A percentile compares a stretch with the other conserved stretches of the same genome.
phyloP scores from a whole-genome alignment of 1,140 invertebrate genomes.

The Drosophila repletoides region DNA sequence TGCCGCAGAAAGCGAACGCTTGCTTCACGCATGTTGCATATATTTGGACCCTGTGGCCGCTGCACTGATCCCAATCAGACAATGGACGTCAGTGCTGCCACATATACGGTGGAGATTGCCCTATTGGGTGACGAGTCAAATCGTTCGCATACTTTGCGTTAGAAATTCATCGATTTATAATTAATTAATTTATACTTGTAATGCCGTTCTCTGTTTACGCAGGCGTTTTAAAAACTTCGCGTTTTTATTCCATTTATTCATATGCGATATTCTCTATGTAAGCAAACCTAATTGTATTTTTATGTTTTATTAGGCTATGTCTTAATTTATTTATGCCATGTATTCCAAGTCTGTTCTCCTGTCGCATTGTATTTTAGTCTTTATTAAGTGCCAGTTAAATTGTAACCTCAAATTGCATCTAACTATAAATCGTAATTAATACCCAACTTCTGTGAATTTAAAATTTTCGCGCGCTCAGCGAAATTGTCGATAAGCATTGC shows the following conservation, averaged over 20 bases:
- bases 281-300: conserved; percentile 19
- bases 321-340: not conserved
- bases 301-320: conserved; percentile 36
- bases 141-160: conserved; percentile 5
- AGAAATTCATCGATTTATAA: not conserved
- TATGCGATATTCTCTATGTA: not conserved
- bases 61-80: conserved; percentile 49
- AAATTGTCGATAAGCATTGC: too few relatives aligned
- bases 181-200: not conserved
- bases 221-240: conserved; percentile 4
- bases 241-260: not conserved
- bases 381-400: conserved; percentile 6
- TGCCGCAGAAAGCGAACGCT: conserved; percentile 21
- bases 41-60: conserved; percentile 59
- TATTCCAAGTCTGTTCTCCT: not conserved
- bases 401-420: not conserved
- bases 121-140: conserved; percentile 16
- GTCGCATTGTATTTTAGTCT: conserved; percentile 7
- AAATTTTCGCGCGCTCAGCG: too few relatives aligned
- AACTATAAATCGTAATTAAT: conserved; percentile 2
- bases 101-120: conserved; percentile 39
- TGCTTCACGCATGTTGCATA: conserved; percentile 43
- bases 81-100: conserved; percentile 22
- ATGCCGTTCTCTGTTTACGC: conserved; percentile 1
- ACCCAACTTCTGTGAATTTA: too few relatives aligned